Conservation (phyloP, 2,113 vertebrate species). For the Tautogolabrus adspersus region DNA sequence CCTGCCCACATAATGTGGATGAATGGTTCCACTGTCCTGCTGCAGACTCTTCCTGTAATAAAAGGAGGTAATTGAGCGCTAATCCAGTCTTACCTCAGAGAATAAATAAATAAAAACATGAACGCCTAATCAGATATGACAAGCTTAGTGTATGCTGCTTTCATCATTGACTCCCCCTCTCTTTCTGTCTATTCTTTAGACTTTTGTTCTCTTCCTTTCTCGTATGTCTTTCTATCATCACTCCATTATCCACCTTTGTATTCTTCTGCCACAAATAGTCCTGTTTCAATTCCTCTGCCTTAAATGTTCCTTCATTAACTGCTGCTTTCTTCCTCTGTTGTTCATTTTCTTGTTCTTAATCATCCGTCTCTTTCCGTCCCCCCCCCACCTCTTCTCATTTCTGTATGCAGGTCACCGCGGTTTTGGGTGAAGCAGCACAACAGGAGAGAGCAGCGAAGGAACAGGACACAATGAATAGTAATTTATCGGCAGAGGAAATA, state of each 20-base stretch:
- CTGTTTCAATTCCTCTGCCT: constrained; percentile 23
- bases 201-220: constrained; percentile 1
- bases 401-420: constrained; percentile 45
- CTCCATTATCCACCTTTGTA: constrained; percentile 13
- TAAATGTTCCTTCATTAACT: constrained; percentile 10
- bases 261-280: background rate
- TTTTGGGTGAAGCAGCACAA: constrained; percentile 42
- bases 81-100: constrained; percentile 19
- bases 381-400: constrained; percentile 12
- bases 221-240: constrained; percentile 8
- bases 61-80: constrained; percentile 65
- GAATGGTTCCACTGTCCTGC: constrained; percentile 63
- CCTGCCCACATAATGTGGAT: constrained; percentile 53
- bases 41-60: constrained; percentile 40
- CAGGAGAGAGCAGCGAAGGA: constrained; percentile 22
- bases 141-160: constrained; percentile 22
- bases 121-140: constrained; percentile 28
- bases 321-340: constrained; percentile 13
- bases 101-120: constrained; percentile 40
- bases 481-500: constrained; percentile 49
- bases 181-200: background rate
- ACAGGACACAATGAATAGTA: constrained; percentile 53
- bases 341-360: constrained; percentile 23
- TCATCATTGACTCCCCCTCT: constrained; percentile 19
- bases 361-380: constrained; percentile 22